Conservation (phyloP, 2,888 invertebrate genomes). For the Machimus rusticus region DNA sequence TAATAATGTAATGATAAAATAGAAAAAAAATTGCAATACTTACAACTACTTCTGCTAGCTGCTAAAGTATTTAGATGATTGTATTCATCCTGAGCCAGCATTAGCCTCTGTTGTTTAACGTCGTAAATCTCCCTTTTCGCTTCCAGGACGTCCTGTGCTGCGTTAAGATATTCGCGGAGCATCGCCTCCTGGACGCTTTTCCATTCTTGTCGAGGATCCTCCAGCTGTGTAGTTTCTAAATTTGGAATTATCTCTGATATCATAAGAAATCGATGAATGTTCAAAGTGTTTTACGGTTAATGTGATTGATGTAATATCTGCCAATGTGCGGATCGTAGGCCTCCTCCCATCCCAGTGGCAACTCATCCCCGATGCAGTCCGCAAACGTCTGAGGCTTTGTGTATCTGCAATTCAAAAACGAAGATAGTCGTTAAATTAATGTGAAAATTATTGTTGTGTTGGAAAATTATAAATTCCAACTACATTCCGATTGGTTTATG, state of each 20-base stretch:
- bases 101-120: conserved; percentile 92
- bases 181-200: conserved; percentile 94
- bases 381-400: conserved; percentile 97
- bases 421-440: background rate
- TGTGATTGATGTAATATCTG: conserved; percentile 96
- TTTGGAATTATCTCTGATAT: background rate
- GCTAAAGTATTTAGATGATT: conserved; percentile 90
- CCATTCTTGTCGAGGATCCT: conserved; percentile 97
- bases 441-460: background rate
- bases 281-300: conserved; percentile 79
- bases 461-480: background rate
- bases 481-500: background rate
- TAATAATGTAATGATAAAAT: background rate
- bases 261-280: background rate
- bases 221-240: conserved; percentile 92
- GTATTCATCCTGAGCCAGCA: conserved; percentile 95
- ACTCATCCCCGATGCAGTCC: conserved; percentile 96
- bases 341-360: conserved; percentile 98
- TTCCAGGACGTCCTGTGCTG: conserved; percentile 94
- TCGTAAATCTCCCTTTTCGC: conserved; percentile 97
- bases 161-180: conserved; percentile 94
- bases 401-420: conserved; percentile 74
- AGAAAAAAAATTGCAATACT: conserved; percentile 62
- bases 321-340: conserved; percentile 93
- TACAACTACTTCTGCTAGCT: conserved; percentile 90